Percentiles rank a stretch among this genome's conserved stretches.
phyloP scores from a whole-genome alignment of 2,113 vertebrate genomes.

The Alligator mississippiensis region DNA sequence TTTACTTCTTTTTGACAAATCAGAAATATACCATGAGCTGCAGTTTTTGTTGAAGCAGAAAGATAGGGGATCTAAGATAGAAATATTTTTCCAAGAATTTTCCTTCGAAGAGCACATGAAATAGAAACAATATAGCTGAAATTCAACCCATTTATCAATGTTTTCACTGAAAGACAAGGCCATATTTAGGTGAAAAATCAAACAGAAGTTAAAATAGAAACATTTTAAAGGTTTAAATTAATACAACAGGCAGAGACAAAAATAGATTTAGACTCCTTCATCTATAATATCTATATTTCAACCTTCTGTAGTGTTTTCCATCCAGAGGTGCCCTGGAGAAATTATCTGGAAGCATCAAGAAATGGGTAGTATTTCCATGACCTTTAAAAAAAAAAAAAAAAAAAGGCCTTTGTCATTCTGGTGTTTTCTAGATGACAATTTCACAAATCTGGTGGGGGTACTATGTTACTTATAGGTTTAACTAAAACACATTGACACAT shows the following conservation, averaged over 20 bases:
- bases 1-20: not conserved
- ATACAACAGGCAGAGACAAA: not conserved
- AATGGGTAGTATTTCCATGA: not conserved
- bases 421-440: not conserved
- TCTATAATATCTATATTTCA: not conserved
- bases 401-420: not conserved
- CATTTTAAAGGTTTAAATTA: slow-evolving; percentile 11
- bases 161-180: not conserved
- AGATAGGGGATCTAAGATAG: not conserved
- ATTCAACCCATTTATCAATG: not conserved
- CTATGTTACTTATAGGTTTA: not conserved
- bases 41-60: not conserved
- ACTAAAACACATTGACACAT: not conserved
- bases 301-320: not conserved
- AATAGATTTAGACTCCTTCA: not conserved
- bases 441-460: not conserved
- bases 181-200: not conserved
- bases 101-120: not conserved
- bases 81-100: not conserved
- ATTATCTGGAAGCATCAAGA: not conserved
- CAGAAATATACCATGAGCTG: not conserved
- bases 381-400: not conserved
- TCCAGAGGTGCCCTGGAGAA: not conserved
- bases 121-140: not conserved
- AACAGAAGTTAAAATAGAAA: not conserved